Percentiles rank a stretch among this genome's conserved stretches.
phyloP scores from a whole-genome alignment of 2,888 invertebrate genomes.

The Drosophila mettleri region DNA sequence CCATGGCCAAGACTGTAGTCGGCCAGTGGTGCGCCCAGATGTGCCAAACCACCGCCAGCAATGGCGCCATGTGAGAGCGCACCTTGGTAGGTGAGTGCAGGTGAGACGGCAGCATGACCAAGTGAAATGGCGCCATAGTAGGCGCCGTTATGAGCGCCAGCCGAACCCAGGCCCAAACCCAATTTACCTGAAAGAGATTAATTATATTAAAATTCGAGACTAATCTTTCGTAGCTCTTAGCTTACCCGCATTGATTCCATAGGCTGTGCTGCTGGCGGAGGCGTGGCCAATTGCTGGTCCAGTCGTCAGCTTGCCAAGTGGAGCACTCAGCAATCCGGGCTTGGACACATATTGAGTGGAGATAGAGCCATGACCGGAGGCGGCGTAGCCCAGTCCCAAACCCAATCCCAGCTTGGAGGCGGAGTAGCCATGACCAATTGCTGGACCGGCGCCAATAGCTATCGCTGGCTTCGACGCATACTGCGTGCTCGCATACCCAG shows the following conservation, averaged over 20 bases:
- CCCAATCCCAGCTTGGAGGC: conserved; percentile 24
- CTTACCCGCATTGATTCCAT: conserved; percentile 62
- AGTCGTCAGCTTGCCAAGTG: conserved; percentile 54
- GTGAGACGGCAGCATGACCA: conserved; percentile 70
- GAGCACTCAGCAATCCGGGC: conserved; percentile 7
- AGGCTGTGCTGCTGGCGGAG: conserved; percentile 51
- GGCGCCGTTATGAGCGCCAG: conserved; percentile 45
- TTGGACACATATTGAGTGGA: conserved; percentile 20
- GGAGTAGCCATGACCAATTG: conserved; percentile 39
- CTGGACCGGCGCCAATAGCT: conserved; percentile 80
- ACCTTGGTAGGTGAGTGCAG: conserved; percentile 77
- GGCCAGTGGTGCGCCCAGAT: conserved; percentile 59
- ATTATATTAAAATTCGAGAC: neutral
- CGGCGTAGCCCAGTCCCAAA: conserved; percentile 9
- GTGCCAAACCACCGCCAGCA: conserved; percentile 18
- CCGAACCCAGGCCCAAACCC: conserved; percentile 29
- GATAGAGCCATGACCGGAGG: conserved; percentile 25
- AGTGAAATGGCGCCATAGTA: conserved; percentile 81
- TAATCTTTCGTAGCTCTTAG: too few species aligned
- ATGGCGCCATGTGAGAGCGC: conserved; percentile 66
- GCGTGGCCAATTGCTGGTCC: conserved; percentile 31
- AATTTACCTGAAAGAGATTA: conserved; percentile 39
- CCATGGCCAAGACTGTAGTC: conserved; percentile 75
- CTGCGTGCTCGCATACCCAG: conserved; percentile 48
- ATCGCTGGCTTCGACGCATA: conserved; percentile 69